Evolutionary conservation across 2,113 vertebrate genomes (phyloP), one percentile per base, ranked within the genome.

Genomic region (Hucho hucho): DNA sequence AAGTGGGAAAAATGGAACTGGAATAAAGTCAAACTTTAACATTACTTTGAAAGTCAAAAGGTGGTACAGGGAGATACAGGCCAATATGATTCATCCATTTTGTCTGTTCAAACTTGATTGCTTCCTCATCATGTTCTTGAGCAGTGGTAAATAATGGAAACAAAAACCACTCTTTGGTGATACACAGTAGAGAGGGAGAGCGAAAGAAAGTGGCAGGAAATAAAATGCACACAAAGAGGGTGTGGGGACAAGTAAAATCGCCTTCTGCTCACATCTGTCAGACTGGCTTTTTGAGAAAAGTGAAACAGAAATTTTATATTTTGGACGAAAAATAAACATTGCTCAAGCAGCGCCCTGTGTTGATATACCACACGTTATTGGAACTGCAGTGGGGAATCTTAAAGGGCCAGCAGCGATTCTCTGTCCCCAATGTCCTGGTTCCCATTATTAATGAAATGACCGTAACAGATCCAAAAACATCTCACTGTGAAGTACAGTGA

Each of bases 281-380:
- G 64, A 77, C 65, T 74, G 53, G 71, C 22, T 46, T 79, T 59
- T 25, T 56, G 26, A 72, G 18, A 81, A 78, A 79, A 67, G 22
- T 12, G n/a, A 64, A 25, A 47, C 14, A 7, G 70, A 77, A 72
- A 69, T 59, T 3, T 71, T 70, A 59, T n/a, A 74, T 47, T 74
- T 61, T 68, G 63, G n/a, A n/a, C 24, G 20, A 61, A 79, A 74
- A 61, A 74, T 20, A 73, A 75, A 70, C 68, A 74, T 72, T 74
- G 53, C 16, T 71, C 49, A 71, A 37, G 47, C 47, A 37, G 11
- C n/a, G n/a, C 5, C 29, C 11, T 67, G 25, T 53, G 73, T 49
- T 65, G 29, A 18, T 28, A 49, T 53, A 67, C 46, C 49, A 59
- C 25, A 75, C 20, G 26, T 16, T 49, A 43, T 24, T 24, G 26